Evolutionary conservation across 2,797 vertebrate genomes (phyloP), one percentile per base, ranked within the genome.

Genomic region (Rhynchotus rufescens): DNA sequence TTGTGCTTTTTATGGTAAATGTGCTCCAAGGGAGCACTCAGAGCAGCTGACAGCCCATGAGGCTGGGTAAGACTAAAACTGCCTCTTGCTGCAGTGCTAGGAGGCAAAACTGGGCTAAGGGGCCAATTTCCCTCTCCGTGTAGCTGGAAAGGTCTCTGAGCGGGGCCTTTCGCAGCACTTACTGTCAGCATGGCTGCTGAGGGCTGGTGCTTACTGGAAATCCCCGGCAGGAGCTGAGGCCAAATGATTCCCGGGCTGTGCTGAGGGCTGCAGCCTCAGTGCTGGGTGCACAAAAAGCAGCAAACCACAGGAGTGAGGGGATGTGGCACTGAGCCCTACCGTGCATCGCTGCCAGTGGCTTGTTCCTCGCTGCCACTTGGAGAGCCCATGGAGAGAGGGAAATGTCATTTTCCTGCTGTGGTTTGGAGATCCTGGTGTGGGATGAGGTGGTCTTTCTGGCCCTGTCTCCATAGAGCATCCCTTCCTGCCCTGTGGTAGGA

Each of bases 1-100:
- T 2, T 15, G 57, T 94, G 91, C 68, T 80, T 94, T 95, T 95
- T 88, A 92, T 83, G 78, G 82, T 94, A 92, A 94, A 89, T 75
- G 26, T 14, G 40, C 74, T 89, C 71, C 25, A 68, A 80, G 44
- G 72, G 32, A 92, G 88, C 10, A 5, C 47, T 64, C 38, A 25
- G 66, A 51, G 51, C 68, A 84, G 34, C 49, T 38, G 45, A 2
- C 3, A 93, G 56, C 22, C 68, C 25, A 2, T n/a, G 22, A 65
- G 45, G 17, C 17, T 21, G 21, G 51, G 30, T 54, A 77, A 72
- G 49, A 79, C 45, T 62, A 42, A 32, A 72, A 57, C 68, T 5
- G 6, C 56, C 52, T 23, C n/a, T 32, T 14, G 0, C 3, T 3
- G 34, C 17, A 14, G 32, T 22, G 3, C 8, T 10, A 19, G 77